Evolutionary conservation across 2,797 vertebrate genomes (phyloP).

Genomic region (Labeo calbasu): DNA sequence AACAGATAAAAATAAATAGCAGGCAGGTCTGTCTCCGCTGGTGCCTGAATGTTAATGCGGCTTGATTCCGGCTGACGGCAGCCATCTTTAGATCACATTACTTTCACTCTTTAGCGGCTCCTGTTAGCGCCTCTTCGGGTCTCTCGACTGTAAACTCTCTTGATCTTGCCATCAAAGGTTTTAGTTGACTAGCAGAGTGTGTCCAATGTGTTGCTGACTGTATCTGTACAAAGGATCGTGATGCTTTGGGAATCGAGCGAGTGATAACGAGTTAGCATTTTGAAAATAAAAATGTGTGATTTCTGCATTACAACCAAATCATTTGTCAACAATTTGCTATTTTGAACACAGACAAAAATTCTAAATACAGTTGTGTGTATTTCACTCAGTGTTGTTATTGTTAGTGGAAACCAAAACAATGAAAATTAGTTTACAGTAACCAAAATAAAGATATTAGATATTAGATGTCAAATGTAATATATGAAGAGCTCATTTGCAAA

Average conservation of each 20-base stretch:
- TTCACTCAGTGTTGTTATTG: background rate
- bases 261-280: background rate
- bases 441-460: background rate
- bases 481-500: background rate
- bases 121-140: slow-evolving; percentile 8
- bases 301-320: background rate
- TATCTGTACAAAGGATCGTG: background rate
- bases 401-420: background rate
- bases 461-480: background rate
- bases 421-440: background rate
- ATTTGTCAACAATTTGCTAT: background rate
- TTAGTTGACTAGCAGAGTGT: background rate
- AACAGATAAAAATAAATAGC: slow-evolving; percentile 40
- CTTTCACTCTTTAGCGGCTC: slow-evolving; percentile 24
- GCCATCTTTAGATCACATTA: slow-evolving; percentile 32
- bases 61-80: slow-evolving; percentile 4
- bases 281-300: background rate
- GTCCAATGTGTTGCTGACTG: background rate
- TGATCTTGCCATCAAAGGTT: slow-evolving; percentile 54
- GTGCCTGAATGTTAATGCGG: slow-evolving; percentile 26
- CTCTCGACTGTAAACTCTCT: slow-evolving; percentile 38
- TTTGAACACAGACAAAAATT: background rate
- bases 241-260: background rate
- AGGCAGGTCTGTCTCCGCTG: slow-evolving; percentile 7
- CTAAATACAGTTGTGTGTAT: background rate